These are phyloP conservation scores for Benthosema pterotum DNA, from an alignment of 2,797 vertebrate genomes.

Conservation along the genomic window DNA sequence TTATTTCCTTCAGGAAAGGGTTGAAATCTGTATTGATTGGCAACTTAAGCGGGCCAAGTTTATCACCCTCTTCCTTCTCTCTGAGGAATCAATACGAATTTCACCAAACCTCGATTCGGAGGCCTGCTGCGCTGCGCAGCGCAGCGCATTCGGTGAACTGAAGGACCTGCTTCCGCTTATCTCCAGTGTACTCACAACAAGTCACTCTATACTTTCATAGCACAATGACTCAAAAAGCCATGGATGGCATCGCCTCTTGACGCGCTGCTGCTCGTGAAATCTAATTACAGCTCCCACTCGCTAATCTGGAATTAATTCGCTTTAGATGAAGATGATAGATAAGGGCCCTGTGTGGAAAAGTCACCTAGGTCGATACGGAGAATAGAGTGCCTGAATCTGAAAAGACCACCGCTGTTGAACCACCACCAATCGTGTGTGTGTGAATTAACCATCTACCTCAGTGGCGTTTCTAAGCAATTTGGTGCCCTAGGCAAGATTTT, in stretches of 20 bases:
- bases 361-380: constrained; percentile 59
- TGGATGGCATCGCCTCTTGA: constrained; percentile 54
- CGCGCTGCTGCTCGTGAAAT: constrained; percentile 60
- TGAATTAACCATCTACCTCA: no score
- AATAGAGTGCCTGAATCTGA: constrained; percentile 52
- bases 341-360: constrained; percentile 61
- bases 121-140: constrained; percentile 63
- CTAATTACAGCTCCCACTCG: constrained; percentile 68
- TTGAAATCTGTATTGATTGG: constrained; percentile 89
- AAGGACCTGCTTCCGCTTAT: constrained; percentile 64
- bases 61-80: constrained; percentile 84
- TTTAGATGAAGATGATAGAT: constrained; percentile 76
- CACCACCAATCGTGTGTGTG: no score
- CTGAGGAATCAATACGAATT: constrained; percentile 88
- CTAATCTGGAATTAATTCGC: constrained; percentile 77
- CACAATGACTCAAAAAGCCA: constrained; percentile 40
- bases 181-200: constrained; percentile 64
- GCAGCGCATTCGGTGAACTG: constrained; percentile 74
- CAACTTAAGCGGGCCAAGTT: constrained; percentile 88
- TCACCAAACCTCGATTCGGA: constrained; percentile 71
- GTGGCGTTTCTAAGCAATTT: no score
- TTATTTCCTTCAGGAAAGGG: constrained; percentile 84
- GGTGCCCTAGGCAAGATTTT: no score
- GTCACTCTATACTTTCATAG: constrained; percentile 62
- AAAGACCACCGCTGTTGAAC: constrained; percentile 25